Base-by-base conservation (phyloP, 2,797 vertebrate genomes). In the Gymnothorax reevesii region DNA sequence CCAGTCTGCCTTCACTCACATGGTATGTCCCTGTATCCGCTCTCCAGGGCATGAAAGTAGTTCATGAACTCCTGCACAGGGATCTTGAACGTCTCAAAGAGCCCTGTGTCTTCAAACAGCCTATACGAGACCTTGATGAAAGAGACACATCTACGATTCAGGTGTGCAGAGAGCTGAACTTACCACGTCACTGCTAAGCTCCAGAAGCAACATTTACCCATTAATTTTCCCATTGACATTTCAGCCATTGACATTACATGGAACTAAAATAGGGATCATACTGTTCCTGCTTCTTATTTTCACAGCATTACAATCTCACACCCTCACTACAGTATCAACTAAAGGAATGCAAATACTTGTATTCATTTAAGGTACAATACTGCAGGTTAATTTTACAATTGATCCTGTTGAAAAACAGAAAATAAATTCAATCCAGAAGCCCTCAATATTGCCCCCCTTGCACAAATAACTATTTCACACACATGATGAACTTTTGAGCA, bases 1-100 rank as follows among this genome's bases (percentile, higher is more conserved):
- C n/a, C 33, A 15, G 20, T 66, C 4, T 33, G 71, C 13, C 66
- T n/a, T 92, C 4, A 97, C 98, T 98, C 94, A 99, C 99, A 99
- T 92, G 99, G 98, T 93, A 99, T 99, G 91, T 99, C 97, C 94
- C 98, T 95, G 95, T 99, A 99, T 87, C 98, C 98, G 84, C 97
- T 98, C 95, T 99, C 98, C 92, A 99, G 95, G 87, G 98, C 97
- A 84, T 99, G 97, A 92, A 99, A 99, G 92, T 99, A 99, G 94
- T 99, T 99, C 98, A 99, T 98, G 93, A 99, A 99, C 93, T 99
- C 98, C 90, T 94, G 96, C 86, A 98, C 92, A 0, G 99, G 99
- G 90, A 99, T 99, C 95, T 98, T 99, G 94, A 99, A 99, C 17
- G 97, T 98, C 93, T 97, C 96, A 92, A 99, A 99, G 69, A 99